A percentile compares a stretch with the other conserved stretches of the same genome.
These are phyloP conservation scores for Theocolax elegans DNA, from an alignment of 1,140 invertebrate species.

Conservation along the genomic window DNA sequence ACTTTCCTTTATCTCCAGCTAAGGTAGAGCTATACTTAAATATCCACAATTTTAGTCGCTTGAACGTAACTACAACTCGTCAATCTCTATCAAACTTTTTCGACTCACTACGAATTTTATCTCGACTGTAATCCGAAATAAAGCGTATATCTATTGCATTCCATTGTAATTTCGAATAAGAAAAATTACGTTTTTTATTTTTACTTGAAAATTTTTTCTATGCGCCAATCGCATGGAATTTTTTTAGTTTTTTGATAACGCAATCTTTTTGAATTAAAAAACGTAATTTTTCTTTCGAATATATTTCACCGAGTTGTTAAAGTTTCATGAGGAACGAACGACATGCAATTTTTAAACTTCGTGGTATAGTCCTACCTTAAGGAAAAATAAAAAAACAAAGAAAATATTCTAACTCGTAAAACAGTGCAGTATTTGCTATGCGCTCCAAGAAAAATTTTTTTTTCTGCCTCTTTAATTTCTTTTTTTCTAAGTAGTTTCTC, in stretches of 20 bases:
- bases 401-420: conserved; percentile 18
- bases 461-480: conserved; percentile 8
- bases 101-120: too few species aligned
- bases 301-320: conserved; percentile 1
- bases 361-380: conserved; percentile 34
- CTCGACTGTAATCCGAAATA: too few species aligned
- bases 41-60: conserved; percentile 20
- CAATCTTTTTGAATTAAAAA: too few species aligned
- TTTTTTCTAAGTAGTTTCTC: conserved; percentile 10
- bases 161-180: too few species aligned
- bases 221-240: not conserved
- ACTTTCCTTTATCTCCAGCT: conserved; percentile 14
- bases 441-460: conserved; percentile 1
- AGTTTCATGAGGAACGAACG: conserved; percentile 9
- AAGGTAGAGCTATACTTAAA: conserved; percentile 35
- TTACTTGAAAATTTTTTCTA: not conserved
- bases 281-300: too few species aligned
- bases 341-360: not conserved
- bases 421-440: conserved; percentile 18
- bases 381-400: too few species aligned
- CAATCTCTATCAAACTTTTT: conserved; percentile 14
- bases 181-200: not conserved
- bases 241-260: too few species aligned
- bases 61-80: not conserved
- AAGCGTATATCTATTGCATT: too few species aligned